Evolutionary conservation across 2,113 vertebrate genomes (phyloP).

Genomic region (Bos taurus): ARS-UCD2.0 NC_037357.1:103095501-103096000

Average conservation of each 20-base stretch:
- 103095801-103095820: slow-evolving; percentile 27
- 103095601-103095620: background rate
- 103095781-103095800: background rate
- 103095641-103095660: background rate
- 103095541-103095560: background rate
- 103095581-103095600: background rate
- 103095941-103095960: slow-evolving; percentile 48
- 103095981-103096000: slow-evolving; percentile 51
- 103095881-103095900: slow-evolving; percentile 67
- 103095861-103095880: slow-evolving; percentile 64
- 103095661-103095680: background rate
- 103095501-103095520: background rate
- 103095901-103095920: slow-evolving; percentile 34
- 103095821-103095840: slow-evolving; percentile 69
- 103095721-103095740: background rate
- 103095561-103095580: background rate
- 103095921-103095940: slow-evolving; percentile 47
- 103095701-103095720: background rate
- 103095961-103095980: slow-evolving; percentile 54
- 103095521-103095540: background rate
- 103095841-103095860: slow-evolving; percentile 64
- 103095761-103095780: background rate
- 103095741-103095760: background rate
- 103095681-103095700: background rate
- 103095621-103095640: background rate